These are phyloP conservation scores for Xenopus borealis DNA, from an alignment of 2,113 vertebrate genomes.

Conservation along the genomic window DNA sequence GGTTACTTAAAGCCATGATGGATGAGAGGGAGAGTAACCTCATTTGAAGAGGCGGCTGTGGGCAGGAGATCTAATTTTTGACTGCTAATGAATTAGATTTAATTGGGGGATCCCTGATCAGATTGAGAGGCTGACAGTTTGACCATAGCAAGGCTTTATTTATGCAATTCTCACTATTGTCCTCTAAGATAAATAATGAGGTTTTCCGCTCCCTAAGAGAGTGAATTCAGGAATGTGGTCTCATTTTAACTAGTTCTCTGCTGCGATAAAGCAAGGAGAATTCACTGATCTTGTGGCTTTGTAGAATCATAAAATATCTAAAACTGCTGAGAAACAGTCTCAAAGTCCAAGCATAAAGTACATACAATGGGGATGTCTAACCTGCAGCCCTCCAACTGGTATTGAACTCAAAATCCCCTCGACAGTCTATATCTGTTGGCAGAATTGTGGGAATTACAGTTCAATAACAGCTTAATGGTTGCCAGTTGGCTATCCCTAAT, in stretches of 20 bases:
- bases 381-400: too few relatives aligned
- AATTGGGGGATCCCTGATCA: slow-evolving; percentile 90
- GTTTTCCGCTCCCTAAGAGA: slow-evolving; percentile 28
- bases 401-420: too few relatives aligned
- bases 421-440: too few relatives aligned
- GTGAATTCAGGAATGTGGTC: slow-evolving; percentile 19
- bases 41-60: slow-evolving; percentile 88
- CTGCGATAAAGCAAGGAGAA: too few relatives aligned
- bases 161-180: slow-evolving; percentile 48
- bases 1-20: slow-evolving; percentile 98
- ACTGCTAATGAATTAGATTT: slow-evolving; percentile 98
- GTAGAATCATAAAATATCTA: too few relatives aligned
- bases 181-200: slow-evolving; percentile 36
- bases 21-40: slow-evolving; percentile 88
- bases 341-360: too few relatives aligned
- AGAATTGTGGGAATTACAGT: too few relatives aligned
- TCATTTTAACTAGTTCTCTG: slow-evolving; percentile 10
- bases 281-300: too few relatives aligned
- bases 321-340: too few relatives aligned
- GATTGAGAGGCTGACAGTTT: slow-evolving; percentile 88
- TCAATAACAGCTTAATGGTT: too few relatives aligned
- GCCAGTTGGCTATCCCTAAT: too few relatives aligned
- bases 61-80: slow-evolving; percentile 92
- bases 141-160: slow-evolving; percentile 70
- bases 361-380: too few relatives aligned